Base-by-base conservation (phyloP, 2,113 vertebrate genomes). In the Cyprinodon tularosa region DNA sequence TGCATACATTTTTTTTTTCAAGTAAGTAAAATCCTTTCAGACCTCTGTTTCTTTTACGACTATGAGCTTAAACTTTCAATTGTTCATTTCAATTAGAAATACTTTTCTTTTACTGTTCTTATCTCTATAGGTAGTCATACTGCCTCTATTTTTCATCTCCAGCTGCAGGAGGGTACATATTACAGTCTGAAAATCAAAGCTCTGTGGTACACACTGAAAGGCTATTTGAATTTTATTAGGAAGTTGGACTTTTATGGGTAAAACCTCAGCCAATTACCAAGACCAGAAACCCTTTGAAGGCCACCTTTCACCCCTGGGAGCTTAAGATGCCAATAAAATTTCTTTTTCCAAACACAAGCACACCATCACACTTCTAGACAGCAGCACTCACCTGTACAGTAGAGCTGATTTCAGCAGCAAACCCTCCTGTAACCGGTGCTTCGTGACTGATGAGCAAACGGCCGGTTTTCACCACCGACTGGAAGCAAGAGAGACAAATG, bases 401-500 rank as follows among this genome's bases (percentile, higher is more conserved):
- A 3, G 98, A 95, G 88, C 96, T 95, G 89, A 99, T 99, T 93
- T 99, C 98, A 12, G 96, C 95, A 0, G 98, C 97, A 93, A 99
- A 99, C 45, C 98, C 98, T 88, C 97, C 97, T 0, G 98, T 99
- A 79, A 99, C 20, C 11, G 98, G 98, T 84, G 98, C 98, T 82
- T 99, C 98, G 0, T 99, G 98, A 90, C 97, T 99, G 86, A 99
- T 94, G 79, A 99, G 93, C 86, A 99, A 90, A 15, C 98, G 91
- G 2, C 98, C 98, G 0, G 98, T 99, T 93, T 99, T 99, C 64
- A 87, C 94, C 89, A 99, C 98, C 0, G 98, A 99, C 98, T 99
- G 92, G 76, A 95, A 93, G 42, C 86, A 17, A 91, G 64, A 90
- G 5, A 86, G 10, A 67, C 4, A 36, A n/a, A 64, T 38, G 57